phyloP scores from a whole-genome alignment of 2,797 vertebrate species.

The Pseudocheirus occidentalis region DNA sequence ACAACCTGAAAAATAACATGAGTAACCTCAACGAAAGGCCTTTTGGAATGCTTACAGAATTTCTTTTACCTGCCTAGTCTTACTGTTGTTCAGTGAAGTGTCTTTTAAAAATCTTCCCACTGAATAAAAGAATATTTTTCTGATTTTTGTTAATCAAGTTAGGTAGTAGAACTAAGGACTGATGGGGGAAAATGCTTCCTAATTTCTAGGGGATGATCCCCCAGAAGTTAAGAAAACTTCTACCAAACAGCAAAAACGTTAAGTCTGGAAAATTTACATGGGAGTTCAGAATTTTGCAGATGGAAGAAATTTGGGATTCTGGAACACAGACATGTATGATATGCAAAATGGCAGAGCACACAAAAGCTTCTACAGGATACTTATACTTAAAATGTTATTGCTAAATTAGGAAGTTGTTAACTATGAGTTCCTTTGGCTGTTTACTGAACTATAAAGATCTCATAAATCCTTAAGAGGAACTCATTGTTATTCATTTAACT shows the following conservation, averaged over 20 bases:
- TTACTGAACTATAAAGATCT: neutral
- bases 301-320: neutral
- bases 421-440: neutral
- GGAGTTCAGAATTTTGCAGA: conserved; percentile 7
- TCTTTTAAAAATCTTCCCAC: conserved; percentile 5
- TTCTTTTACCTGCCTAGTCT: neutral
- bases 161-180: neutral
- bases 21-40: neutral
- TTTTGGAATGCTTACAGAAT: conserved; percentile 5
- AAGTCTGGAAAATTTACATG: neutral
- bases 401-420: neutral
- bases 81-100: conserved; percentile 18
- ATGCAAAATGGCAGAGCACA: no score
- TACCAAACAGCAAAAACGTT: neutral
- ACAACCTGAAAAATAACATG: neutral
- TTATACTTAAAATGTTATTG: no score
- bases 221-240: conserved; percentile 31
- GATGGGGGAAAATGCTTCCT: neutral
- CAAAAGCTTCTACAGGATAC: no score
- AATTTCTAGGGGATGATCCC: neutral
- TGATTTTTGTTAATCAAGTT: conserved; percentile 15
- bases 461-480: neutral
- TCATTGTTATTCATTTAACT: neutral
- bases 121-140: neutral
- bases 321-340: no score